A percentile compares a stretch with the other conserved stretches of the same genome.
These are phyloP conservation scores for Sycophaga agraensis DNA, from an alignment of 1,140 invertebrate species.

Conservation along the genomic window DNA sequence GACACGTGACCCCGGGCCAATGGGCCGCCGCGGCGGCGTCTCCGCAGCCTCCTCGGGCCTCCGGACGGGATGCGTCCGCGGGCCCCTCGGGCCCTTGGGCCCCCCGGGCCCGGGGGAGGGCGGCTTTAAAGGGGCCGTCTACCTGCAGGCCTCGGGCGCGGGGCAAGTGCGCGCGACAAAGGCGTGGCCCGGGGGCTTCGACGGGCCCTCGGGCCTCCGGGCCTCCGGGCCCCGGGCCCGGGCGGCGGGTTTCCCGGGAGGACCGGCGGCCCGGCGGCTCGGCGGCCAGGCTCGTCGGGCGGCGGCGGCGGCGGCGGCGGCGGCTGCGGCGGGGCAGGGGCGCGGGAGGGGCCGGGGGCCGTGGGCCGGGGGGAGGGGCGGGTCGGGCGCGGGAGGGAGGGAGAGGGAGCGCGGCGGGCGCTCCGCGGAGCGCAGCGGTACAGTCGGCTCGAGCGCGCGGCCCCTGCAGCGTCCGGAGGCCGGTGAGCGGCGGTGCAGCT, in stretches of 20 bases:
- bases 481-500: slow-evolving; percentile 58
- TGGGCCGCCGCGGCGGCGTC: background rate
- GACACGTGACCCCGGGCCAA: slow-evolving; percentile 54
- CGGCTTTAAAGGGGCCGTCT: slow-evolving; percentile 10
- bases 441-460: background rate
- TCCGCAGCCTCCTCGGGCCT: too few relatives aligned
- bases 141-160: background rate
- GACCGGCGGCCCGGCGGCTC: background rate
- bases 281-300: background rate
- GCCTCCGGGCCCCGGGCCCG: too few relatives aligned
- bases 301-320: too few relatives aligned
- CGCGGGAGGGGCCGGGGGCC: too few relatives aligned
- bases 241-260: background rate
- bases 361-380: background rate
- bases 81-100: too few relatives aligned
- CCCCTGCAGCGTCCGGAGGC: slow-evolving; percentile 17
- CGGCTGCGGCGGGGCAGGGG: background rate
- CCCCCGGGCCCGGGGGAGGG: background rate
- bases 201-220: too few relatives aligned
- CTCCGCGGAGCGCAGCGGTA: background rate
- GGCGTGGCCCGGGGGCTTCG: too few relatives aligned
- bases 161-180: background rate
- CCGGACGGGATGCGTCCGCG: too few relatives aligned
- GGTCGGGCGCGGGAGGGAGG: background rate
- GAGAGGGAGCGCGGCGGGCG: background rate